Evolutionary conservation across 2,888 invertebrate genomes (phyloP), one percentile per base, ranked within the genome.

Genomic region (Mimumesa dahlbomi): DNA sequence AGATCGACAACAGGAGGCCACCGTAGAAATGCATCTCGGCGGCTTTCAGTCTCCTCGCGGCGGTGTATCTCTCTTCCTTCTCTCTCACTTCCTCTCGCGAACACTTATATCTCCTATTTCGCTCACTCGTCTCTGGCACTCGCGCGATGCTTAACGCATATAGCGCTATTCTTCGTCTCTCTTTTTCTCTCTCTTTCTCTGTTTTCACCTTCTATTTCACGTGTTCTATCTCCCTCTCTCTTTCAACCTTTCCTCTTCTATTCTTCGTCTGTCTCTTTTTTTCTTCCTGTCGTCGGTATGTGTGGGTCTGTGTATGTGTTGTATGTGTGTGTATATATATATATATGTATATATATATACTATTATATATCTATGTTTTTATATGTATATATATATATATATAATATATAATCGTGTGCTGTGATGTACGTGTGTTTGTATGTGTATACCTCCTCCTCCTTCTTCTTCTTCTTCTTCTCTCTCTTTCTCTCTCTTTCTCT

Each of bases 11-110:
- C 57, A 83, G 69, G 48, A 82, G 75, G 61, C 81, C 83, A 62
- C 77, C 77, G 83, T 84, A 72, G 65, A 79, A 75, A 81, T 73
- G 81, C 88, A 88, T 87, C 73, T 85, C 74, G 79, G 34, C 67
- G 57, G 46, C 48, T 53, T 75, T 59, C 63, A 48, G 43, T 43
- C 25, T 25, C 59, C 50, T 43, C 54, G 36, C 13, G 42, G 40
- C 45, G 54, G 36, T 64, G 43, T 58, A 42, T 49, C 52, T 48
- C 49, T 31, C 49, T 50, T 53, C 22, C 40, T 18, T 34, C 1
- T 48, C 46, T 46, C 19, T 40, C 46, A 46, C 56, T 43, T 49
- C 19, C 11, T 29, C 40, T 42, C 13, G 4, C 68, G 50, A 61
- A 53, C 70, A 49, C 71, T 48, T 49, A 46, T 61, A 40, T 48